Base-by-base conservation (phyloP, 30 jellyfish, hydroid and myxozoan species). In the Pelagia noctiluca region DNA sequence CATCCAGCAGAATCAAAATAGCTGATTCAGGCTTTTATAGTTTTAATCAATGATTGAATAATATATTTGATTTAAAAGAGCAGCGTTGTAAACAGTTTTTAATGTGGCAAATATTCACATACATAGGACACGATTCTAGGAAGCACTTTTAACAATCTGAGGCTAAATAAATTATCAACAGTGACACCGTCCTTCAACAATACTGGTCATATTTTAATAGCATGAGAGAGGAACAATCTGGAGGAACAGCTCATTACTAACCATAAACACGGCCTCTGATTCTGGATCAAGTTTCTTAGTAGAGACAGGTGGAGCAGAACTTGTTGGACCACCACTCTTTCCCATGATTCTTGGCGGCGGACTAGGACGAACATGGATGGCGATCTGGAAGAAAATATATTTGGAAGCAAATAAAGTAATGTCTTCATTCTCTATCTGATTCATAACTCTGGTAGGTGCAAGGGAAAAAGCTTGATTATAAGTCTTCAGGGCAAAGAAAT, bases 301-400 rank as follows among this genome's bases (percentile, higher is more conserved):
- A 38, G 80, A 71, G 11, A 69, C 60, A 25, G 30, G 33, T 19
- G 74, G 25, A 12, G 38, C 89, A 31, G 82, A 62, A 1, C 23
- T 25, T 8, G 38, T 34, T 4, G 68, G 11, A 29, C 71, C 91
- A 12, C 68, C 81, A 19, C 74, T n/a, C 2, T 70, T 66, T 19
- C 67, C 61, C 4, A 74, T 37, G 4, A 54, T 1, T 50, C 95
- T 62, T 71, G 95, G 95, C 29, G 95, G 95, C 32, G 57, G 83
- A 49, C 95, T 84, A 30, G 85, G 85, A 12, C 85, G 78, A 2
- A 69, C 86, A 82, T 21, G 71, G 35, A 82, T 82, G 30, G 38
- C 86, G 32, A 82, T 50, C 92, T 79, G 24, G 10, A 63, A 31
- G 64, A 34, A 10, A 48, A 25, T n/a, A n/a, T n/a, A n/a, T n/a